Evolutionary conservation across 2,797 vertebrate genomes (phyloP), one percentile per base, ranked within the genome.

Genomic region (Centroberyx gerrardi): DNA sequence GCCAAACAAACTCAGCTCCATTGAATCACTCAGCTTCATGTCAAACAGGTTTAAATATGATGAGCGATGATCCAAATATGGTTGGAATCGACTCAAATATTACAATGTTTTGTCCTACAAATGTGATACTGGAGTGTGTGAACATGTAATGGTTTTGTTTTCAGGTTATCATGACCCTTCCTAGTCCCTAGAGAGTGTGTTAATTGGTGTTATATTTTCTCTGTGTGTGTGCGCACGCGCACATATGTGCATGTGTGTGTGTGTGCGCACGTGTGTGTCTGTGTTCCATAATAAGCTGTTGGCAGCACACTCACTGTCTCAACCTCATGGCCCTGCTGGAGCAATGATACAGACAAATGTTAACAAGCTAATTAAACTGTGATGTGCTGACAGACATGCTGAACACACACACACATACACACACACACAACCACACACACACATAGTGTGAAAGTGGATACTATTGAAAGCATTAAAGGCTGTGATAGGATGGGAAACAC

Each of bases 331-430:
- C 75, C 79, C 80, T 65, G 80, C 84, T 84, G 76, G 63, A 83
- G 82, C 78, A 83, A 78, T 76, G 78, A 87, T 83, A 85, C 74
- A 85, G 80, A 88, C 83, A 93, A 91, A 94, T 93, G 93, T 89
- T 93, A 92, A 94, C 92, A 91, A 90, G 91, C 82, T 90, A 88
- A 92, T 93, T 90, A 90, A 92, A 88, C 71, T 67, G 75, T 70
- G 72, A 81, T 66, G 75, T 62, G 87, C 73, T 82, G 88, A 93
- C 82, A 87, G 90, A 87, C 78, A 13, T 18, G 61, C 54, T 66
- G 55, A 68, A 82, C 70, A 60, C 70, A 51, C 59, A 44, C 72
- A 59, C 79, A 65, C 69, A 64, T 71, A 73, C 60, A 73, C 76
- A 72, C 77, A 78, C 55, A 56, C 42, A 54, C 59, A 72, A 59